A percentile compares a stretch with the other conserved stretches of the same genome.
phyloP scores from a whole-genome alignment of 2,113 vertebrate genomes.

The Noctilio leporinus region DNA sequence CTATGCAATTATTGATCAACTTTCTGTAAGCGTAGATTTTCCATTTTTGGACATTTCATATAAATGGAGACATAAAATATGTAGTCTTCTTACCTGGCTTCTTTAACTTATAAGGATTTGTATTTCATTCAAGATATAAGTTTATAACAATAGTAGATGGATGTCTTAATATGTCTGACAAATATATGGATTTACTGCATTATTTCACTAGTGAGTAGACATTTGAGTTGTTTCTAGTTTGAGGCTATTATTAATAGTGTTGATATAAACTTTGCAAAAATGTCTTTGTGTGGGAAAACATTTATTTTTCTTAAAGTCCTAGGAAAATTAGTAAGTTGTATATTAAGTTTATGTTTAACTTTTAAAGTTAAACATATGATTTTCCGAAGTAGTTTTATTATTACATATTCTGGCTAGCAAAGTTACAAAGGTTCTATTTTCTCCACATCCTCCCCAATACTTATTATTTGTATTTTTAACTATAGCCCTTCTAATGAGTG shows the following conservation, averaged over 20 bases:
- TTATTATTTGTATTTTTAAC: background rate
- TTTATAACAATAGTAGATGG: background rate
- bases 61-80: background rate
- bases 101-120: background rate
- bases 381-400: background rate
- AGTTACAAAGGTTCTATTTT: background rate
- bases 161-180: background rate
- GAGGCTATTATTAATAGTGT: background rate
- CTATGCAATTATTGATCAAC: background rate
- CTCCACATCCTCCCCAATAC: background rate
- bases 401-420: background rate
- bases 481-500: background rate
- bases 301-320: conserved; percentile 15
- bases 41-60: background rate
- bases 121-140: background rate
- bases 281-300: background rate
- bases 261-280: background rate
- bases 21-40: background rate
- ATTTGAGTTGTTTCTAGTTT: background rate
- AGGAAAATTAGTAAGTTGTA: background rate
- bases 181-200: background rate
- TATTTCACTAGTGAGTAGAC: background rate
- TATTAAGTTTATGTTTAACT: background rate
- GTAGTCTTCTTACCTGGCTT: background rate
- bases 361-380: conserved; percentile 9